A percentile compares a stretch with the other conserved stretches of the same genome.
phyloP scores from a whole-genome alignment of 2,888 invertebrate genomes.

The Papilio gigon region DNA sequence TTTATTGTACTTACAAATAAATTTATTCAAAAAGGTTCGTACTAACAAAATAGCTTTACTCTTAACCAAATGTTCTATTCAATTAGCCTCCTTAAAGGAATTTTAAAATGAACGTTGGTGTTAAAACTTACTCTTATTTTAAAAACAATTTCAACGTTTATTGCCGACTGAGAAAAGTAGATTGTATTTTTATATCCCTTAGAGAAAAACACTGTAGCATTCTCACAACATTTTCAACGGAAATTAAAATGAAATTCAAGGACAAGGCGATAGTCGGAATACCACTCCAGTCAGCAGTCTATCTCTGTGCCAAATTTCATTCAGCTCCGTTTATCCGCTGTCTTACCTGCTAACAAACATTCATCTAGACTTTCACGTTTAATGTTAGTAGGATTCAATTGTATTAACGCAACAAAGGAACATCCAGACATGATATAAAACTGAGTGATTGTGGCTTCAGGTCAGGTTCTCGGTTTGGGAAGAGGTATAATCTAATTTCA shows the following conservation, averaged over 20 bases:
- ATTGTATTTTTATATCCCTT: background rate
- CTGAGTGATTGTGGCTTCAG: constrained; percentile 57
- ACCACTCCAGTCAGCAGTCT: too few relatives aligned
- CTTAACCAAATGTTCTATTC: background rate
- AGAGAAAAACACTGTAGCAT: background rate
- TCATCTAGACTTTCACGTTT: background rate
- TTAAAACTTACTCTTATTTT: background rate
- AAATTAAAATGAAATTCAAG: background rate
- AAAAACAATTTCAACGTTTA: constrained; percentile 1
- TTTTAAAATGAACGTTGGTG: background rate
- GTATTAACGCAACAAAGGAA: background rate
- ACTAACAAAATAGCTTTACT: background rate
- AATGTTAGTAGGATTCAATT: background rate
- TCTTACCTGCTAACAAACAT: too few relatives aligned
- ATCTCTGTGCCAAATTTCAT: too few relatives aligned
- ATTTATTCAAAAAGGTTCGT: background rate
- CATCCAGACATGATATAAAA: constrained; percentile 43
- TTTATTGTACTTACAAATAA: too few relatives aligned
- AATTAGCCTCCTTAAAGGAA: too few relatives aligned
- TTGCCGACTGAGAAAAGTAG: background rate
- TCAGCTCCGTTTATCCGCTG: too few relatives aligned
- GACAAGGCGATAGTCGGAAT: background rate
- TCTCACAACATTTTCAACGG: background rate
- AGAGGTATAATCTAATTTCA: constrained; percentile 75
- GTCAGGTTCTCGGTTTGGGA: constrained; percentile 66